Percentiles rank a stretch among this genome's conserved stretches.
Evolutionary conservation across 2,113 vertebrate genomes (phyloP).

Genomic region (Gopherus evgoodei): DNA sequence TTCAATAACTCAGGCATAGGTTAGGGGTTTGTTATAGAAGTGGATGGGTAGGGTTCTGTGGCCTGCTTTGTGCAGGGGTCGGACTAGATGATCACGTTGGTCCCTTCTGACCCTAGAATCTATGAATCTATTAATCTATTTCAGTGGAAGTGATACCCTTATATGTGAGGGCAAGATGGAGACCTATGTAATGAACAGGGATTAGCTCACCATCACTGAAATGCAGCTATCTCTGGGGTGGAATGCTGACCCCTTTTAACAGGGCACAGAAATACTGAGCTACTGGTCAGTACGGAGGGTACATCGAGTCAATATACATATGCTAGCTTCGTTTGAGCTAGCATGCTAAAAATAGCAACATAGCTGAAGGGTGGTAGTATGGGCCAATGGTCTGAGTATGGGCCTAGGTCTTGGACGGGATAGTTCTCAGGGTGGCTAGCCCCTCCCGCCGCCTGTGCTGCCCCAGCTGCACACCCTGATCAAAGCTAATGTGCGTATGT

Average conservation of each 20-base stretch:
- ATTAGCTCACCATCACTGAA: neutral
- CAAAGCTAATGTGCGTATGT: neutral
- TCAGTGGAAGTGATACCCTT: neutral
- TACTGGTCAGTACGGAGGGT: neutral
- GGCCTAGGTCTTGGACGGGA: neutral
- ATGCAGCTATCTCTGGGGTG: neutral
- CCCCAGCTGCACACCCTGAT: neutral
- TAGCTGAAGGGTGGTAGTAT: neutral
- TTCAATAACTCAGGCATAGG: no score
- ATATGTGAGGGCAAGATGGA: neutral
- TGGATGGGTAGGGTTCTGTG: no score
- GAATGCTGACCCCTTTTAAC: neutral
- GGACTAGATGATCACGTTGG: no score
- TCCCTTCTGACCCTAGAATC: no score
- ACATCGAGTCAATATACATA: neutral
- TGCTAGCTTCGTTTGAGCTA: neutral
- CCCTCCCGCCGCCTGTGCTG: no score
- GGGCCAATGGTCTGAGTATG: neutral
- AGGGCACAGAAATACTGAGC: neutral
- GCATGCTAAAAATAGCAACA: neutral
- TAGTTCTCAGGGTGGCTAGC: neutral
- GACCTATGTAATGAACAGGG: neutral
- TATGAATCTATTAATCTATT: no score
- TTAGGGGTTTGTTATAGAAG: no score
- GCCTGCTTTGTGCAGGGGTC: no score